Evolutionary conservation across 2,888 invertebrate species (phyloP), one percentile per base, ranked within the genome.

Genomic region (Ornithoptera priamus): DNA sequence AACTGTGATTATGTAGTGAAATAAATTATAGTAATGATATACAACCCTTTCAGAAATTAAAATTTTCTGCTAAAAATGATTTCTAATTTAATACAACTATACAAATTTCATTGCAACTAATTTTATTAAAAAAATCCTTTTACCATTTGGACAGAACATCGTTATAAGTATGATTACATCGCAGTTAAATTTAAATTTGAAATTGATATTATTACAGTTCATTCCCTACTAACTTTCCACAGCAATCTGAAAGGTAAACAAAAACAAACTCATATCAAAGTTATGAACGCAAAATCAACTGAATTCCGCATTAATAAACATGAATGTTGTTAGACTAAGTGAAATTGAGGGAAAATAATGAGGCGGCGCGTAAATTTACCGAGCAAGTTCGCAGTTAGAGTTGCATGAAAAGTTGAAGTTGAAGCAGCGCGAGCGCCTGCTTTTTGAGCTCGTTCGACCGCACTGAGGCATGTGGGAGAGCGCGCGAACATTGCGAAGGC

Each of bases 311-410:
- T 70, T 64, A 63, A 70, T 64, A 64, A 67, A 67, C 67, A 67
- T 65, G 70, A 71, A 71, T 65, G 67, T 67, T 67, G 67, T 71
- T 67, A 62, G 67, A 65, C 62, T 67, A 62, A 71, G 67, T 71
- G 70, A 71, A 71, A 71, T 71, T 71, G 70, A 71, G 67, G 62
- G 67, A 71, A 71, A 60, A 71, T 71, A 71, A 71, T 71, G 70
- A 71, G 70, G 70, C 67, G 57, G 67, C 61, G 70, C 30, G 67
- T 62, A 69, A 57, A 69, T 67, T 71, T 62, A 67, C 70, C 56
- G 56, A 67, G 64, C 61, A 65, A 71, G 64, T 71, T 71, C 62
- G 64, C 59, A 71, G 70, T 70, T 70, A 56, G 67, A 67, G 67
- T 67, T 66, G 65, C 70, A 64, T 71, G 67, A 61, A 69, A 69